Conservation (phyloP, 2,797 vertebrate genomes). For the Crypturellus tataupa region DNA sequence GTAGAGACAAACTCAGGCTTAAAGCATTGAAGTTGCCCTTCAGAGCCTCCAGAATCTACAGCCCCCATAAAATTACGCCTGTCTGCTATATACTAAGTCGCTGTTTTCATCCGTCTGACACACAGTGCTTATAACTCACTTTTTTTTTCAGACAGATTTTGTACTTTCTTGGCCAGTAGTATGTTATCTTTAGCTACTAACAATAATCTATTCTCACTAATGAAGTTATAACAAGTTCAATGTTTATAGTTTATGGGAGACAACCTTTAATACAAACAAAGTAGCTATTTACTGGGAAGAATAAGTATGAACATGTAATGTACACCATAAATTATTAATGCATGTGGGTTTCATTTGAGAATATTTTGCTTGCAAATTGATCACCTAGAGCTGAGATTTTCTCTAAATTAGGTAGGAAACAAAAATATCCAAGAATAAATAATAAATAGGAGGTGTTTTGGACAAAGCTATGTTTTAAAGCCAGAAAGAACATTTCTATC, state of each 20-base stretch:
- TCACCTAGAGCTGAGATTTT: slow-evolving; percentile 39
- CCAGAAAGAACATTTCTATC: slow-evolving; percentile 54
- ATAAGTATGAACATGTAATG: slow-evolving; percentile 19
- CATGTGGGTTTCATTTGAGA: slow-evolving; percentile 65
- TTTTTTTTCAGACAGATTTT: background rate
- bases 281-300: slow-evolving; percentile 30
- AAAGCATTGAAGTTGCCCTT: background rate
- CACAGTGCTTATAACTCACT: background rate
- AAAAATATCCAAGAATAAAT: slow-evolving; percentile 64
- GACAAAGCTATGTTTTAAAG: slow-evolving; percentile 42
- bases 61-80: background rate
- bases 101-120: background rate
- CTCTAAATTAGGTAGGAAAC: slow-evolving; percentile 32
- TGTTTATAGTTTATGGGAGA: slow-evolving; percentile 12
- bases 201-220: slow-evolving; percentile 1
- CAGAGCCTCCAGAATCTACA: background rate
- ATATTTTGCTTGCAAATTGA: slow-evolving; percentile 67
- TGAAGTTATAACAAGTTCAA: background rate
- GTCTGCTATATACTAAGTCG: background rate
- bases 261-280: slow-evolving; percentile 32
- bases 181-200: background rate
- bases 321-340: background rate
- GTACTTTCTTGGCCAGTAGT: background rate
- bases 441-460: slow-evolving; percentile 54
- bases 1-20: background rate